phyloP scores from a whole-genome alignment of 2,113 vertebrate genomes.

The mouse (Mus musculus) region DNA sequence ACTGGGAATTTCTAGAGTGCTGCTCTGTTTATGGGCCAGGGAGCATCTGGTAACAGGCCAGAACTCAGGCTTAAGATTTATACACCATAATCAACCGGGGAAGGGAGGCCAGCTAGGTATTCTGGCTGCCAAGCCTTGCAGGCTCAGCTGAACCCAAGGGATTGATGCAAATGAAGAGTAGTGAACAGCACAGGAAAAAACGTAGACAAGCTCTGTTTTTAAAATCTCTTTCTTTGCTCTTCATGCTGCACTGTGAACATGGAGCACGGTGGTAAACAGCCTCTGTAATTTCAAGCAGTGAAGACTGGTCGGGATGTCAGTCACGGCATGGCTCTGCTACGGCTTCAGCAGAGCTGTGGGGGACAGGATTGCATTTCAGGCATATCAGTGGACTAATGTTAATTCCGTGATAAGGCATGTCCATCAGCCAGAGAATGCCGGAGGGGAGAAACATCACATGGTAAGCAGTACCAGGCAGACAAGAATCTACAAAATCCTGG shows the following conservation, averaged over 20 bases:
- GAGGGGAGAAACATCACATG: not conserved
- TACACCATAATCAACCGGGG: fast-evolving
- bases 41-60: too few relatives aligned
- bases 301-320: not conserved
- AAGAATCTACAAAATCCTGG: not conserved
- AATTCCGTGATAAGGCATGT: not conserved
- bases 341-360: too few relatives aligned
- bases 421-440: not conserved
- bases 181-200: not conserved
- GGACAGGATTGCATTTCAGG: too few relatives aligned
- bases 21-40: not conserved
- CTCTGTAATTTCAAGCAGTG: not conserved
- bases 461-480: not conserved
- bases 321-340: not conserved
- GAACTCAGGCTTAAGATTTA: not conserved
- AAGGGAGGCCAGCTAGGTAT: not conserved
- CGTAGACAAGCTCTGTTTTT: not conserved
- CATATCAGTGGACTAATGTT: too few relatives aligned
- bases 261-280: not conserved
- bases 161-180: not conserved
- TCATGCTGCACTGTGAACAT: not conserved
- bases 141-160: not conserved
- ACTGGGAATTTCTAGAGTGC: not conserved
- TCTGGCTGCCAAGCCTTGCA: not conserved
- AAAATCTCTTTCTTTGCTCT: not conserved